Percentiles rank a stretch among this genome's conserved stretches.
These are phyloP conservation scores for Acrobasis repandana DNA, from an alignment of 2,888 invertebrate species.

Conservation along the genomic window DNA sequence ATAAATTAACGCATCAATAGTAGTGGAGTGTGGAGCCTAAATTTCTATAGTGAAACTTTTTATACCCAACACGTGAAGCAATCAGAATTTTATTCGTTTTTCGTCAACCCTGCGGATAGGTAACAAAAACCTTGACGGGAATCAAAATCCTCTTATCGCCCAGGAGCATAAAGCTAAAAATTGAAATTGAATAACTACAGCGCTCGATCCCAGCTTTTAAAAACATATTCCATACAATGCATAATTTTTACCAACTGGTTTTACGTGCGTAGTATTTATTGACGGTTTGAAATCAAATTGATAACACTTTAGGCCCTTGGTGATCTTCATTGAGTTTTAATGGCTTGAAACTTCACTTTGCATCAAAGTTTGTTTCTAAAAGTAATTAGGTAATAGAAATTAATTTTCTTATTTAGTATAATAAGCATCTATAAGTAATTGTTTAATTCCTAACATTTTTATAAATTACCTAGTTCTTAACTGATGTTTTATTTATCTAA, in stretches of 20 bases:
- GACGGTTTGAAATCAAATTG: not conserved
- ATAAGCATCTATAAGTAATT: no score
- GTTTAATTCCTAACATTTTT: no score
- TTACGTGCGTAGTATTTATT: not conserved
- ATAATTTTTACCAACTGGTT: not conserved
- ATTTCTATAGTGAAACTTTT: not conserved
- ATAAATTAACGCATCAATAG: no score
- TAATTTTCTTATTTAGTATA: no score
- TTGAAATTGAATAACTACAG: conserved; percentile 63
- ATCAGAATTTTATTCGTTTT: conserved; percentile 10
- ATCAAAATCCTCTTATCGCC: conserved; percentile 71
- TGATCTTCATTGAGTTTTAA: no score
- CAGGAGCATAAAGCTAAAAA: conserved; percentile 66
- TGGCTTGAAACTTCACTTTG: no score
- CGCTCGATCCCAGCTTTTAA: conserved; percentile 33
- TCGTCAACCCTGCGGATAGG: conserved; percentile 42
- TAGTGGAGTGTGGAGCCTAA: no score
- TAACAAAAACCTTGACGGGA: conserved; percentile 49
- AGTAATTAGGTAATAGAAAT: no score
- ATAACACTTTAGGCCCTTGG: no score
- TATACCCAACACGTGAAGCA: not conserved
- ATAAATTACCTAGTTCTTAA: no score
- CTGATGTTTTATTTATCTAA: no score
- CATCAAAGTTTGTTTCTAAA: no score
- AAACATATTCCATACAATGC: conserved; percentile 27